Base-by-base conservation (phyloP, 2,797 vertebrate genomes). In the Urosaurus nigricauda region DNA sequence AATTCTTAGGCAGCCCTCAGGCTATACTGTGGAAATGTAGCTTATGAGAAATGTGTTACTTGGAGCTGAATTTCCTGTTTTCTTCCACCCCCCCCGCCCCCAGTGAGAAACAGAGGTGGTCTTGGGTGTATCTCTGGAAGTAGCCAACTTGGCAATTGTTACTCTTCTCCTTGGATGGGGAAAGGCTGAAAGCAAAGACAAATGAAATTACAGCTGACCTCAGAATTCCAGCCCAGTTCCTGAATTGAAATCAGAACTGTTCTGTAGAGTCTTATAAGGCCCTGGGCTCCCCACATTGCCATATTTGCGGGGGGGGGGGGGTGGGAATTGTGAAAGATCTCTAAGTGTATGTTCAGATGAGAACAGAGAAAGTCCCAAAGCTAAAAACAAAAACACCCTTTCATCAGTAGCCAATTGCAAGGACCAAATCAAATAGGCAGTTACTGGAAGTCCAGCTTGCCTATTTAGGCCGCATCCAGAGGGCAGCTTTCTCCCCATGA, bases 171-270 rank as follows among this genome's bases (percentile, higher is more conserved):
- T 40, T 94, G 79, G 92, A 58, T 88, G 81, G 86, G 56, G 24
- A 70, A 90, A 85, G 68, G 85, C 79, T 90, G 83, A 92, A 92
- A 84, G 19, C 87, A 89, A 93, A 93, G 78, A 92, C 87, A 93
- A 85, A n/a, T 16, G 71, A 91, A 94, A 90, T 87, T 92, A 92
- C 87, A 87, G 88, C 80, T 78, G 86, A 88, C 88, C 63, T 92
- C 60, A 92, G 91, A 93, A 94, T 91, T 70, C 16, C 37, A 85
- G n/a, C 70, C 70, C n/a, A 74, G 56, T 37, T 32, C 56, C 63
- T 74, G 43, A 81, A 53, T 14, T 74, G 58, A 89, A 81, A 85
- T 4, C 24, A 92, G 60, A 88, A 51, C n/a, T 70, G 63, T 77
- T 78, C 32, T 90, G 79, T 56, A n/a, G 85, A 87, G 84, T 92